Evolutionary conservation across 1,140 invertebrate genomes (phyloP), one percentile per base, ranked within the genome.

Genomic region (Epicauta chinensis): DNA sequence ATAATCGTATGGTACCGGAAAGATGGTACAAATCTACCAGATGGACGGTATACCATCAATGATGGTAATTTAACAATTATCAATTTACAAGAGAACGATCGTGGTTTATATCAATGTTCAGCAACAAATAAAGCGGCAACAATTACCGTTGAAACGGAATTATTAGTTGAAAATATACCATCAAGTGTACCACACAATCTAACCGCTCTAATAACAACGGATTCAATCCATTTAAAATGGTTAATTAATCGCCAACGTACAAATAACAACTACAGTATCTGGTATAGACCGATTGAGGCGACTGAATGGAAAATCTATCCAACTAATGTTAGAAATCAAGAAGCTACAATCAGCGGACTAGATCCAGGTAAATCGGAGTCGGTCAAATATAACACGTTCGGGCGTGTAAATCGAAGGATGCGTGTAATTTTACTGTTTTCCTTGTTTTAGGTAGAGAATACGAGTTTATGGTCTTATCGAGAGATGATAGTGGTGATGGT

Each of bases 61-160:
- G 86, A 83, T 40, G 92, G 93, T 39, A 95, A 95, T 75, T 73
- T 97, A 53, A 94, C 90, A 14, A 87, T 98, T 38, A 78, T 78
- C 49, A 79, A 82, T 50, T 79, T 97, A 14, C 77, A 82, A 51
- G 90, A 94, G 71, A 80, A 83, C 50, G 94, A 97, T 74, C 83
- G 92, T 63, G 93, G 93, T 3, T 73, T 86, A 51, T 97, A 96
- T 72, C 88, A 93, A 68, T 98, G 94, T 71, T 82, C 90, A 29
- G 87, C 90, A 1, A 87, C 82, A 54, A 97, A 97, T 73, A 91
- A 93, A 65, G 91, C 93, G 6, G 91, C 89, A n/a, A 91, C 88
- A 7, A 82, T 96, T 17, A 83, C 88, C 2, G 81, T 84, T 1
- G 85, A 90, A 69, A 89, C 92, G 1, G 87, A 93, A 72, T 75